phyloP scores from a whole-genome alignment of 2,888 invertebrate species.

The Leuctra nigra region DNA sequence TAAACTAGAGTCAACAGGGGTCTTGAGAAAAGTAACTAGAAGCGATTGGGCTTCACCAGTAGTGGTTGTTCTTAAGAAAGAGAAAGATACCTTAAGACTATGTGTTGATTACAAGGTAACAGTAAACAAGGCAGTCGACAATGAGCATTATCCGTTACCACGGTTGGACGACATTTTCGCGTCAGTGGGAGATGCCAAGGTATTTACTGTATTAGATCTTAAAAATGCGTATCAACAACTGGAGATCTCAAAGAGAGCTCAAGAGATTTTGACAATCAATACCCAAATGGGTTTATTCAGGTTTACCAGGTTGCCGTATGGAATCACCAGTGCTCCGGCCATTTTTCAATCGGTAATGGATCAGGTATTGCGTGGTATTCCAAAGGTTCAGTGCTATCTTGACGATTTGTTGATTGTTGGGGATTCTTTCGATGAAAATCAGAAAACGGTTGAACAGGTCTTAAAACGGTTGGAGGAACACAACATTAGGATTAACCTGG shows the following conservation, averaged over 20 bases:
- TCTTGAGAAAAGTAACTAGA: not conserved
- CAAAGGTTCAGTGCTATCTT: slow-evolving; percentile 23
- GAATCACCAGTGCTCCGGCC: slow-evolving; percentile 29
- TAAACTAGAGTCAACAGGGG: not conserved
- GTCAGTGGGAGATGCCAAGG: not conserved
- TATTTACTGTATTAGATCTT: not conserved
- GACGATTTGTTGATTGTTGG: slow-evolving; percentile 28
- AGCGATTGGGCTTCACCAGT: slow-evolving; percentile 21
- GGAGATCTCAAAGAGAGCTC: not conserved
- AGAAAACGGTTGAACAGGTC: slow-evolving; percentile 22
- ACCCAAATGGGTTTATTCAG: not conserved
- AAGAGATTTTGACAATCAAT: not conserved
- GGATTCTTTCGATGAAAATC: slow-evolving; percentile 19
- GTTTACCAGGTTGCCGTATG: not conserved
- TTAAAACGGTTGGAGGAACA: not conserved
- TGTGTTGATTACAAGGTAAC: slow-evolving; percentile 31
- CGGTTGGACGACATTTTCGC: not conserved
- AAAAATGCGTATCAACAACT: not conserved
- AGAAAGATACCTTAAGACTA: slow-evolving; percentile 24
- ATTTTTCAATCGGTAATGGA: slow-evolving; percentile 32
- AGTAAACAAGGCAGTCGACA: slow-evolving; percentile 31
- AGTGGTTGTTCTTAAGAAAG: slow-evolving; percentile 34
- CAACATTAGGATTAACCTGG: slow-evolving; percentile 2
- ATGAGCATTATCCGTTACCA: slow-evolving; percentile 28
- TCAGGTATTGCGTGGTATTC: slow-evolving; percentile 20